These are phyloP conservation scores for Formicarius rufipectus DNA, from an alignment of 2,113 vertebrate genomes.

Conservation along the genomic window DNA sequence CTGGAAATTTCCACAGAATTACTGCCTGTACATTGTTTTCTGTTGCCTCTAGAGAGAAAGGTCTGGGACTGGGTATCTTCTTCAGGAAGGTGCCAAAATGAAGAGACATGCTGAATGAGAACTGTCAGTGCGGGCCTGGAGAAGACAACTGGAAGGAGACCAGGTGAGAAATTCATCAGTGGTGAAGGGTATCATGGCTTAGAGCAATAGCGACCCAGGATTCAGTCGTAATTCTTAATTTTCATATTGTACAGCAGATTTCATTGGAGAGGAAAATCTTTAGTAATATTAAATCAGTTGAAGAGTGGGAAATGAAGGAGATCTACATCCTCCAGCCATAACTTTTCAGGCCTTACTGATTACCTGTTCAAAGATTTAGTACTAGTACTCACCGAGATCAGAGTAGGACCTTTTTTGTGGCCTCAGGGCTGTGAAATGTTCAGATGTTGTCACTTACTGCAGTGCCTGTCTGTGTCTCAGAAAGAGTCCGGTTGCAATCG, in stretches of 20 bases:
- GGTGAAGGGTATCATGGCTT: neutral
- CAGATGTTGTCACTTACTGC: neutral
- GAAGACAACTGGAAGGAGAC: neutral
- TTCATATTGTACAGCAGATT: neutral
- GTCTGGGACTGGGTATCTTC: neutral
- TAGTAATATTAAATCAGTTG: neutral
- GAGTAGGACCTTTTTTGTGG: neutral
- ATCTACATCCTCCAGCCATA: neutral
- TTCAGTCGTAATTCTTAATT: neutral
- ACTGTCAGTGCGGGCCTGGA: neutral
- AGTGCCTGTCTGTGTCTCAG: neutral
- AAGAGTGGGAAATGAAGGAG: neutral
- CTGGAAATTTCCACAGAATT: neutral
- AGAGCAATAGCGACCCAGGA: neutral
- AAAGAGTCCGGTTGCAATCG: neutral
- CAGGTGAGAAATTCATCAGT: neutral
- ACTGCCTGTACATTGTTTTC: neutral
- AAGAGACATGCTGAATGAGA: neutral
- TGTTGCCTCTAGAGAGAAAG: neutral
- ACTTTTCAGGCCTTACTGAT: neutral
- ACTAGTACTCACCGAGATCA: neutral
- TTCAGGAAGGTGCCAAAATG: neutral
- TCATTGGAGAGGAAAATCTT: neutral
- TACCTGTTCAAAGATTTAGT: neutral
- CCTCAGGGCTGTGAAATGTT: neutral